Evolutionary conservation across 2,888 invertebrate species (phyloP), one percentile per base, ranked within the genome.

Genomic region (Holacanthella duospinosa): DNA sequence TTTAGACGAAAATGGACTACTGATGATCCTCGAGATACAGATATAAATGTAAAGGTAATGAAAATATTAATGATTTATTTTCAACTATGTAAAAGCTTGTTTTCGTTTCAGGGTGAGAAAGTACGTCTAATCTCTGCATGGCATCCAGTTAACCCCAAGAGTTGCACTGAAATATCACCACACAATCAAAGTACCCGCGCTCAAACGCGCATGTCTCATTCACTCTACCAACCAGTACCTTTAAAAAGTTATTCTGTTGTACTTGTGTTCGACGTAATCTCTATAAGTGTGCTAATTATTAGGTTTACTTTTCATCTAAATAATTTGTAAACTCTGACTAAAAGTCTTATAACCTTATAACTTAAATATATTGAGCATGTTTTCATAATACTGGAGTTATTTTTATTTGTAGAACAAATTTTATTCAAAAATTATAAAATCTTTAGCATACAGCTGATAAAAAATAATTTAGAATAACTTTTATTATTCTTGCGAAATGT

Each of bases 1-100:
- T 71, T 71, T 48, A 63, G 64, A 16, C 44, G 71, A 56, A 68
- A 65, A 55, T 55, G 56, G 56, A 28, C 6, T n/a, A 58, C 58
- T 16, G 25, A 36, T 9, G 58, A 58, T 24, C 12, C 58, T 9
- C 4, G 36, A 9, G 43, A 58, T 36, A 28, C 16, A 6, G 36
- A 27, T 24, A 3, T 58, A n/a, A 24, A 4, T 2, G 43, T 43
- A 58, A n/a, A 29, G 6, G 3, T 12, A 16, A 19, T 55, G 2
- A 9, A 55, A 26, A 26, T 26, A 6, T 27, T 27, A 55, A 27
- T 6, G 6, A 9, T 21, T 53, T 21, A 55, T 55, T 55, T 55
- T 6, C 9, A 27, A 27, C n/a, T n/a, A 55, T 9, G 6, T 4
- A 55, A n/a, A n/a, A 12, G 6, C 24, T 55, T 55, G 4, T 55